phyloP scores from a whole-genome alignment of 2,797 vertebrate species.

The Tarsius wallacei region DNA sequence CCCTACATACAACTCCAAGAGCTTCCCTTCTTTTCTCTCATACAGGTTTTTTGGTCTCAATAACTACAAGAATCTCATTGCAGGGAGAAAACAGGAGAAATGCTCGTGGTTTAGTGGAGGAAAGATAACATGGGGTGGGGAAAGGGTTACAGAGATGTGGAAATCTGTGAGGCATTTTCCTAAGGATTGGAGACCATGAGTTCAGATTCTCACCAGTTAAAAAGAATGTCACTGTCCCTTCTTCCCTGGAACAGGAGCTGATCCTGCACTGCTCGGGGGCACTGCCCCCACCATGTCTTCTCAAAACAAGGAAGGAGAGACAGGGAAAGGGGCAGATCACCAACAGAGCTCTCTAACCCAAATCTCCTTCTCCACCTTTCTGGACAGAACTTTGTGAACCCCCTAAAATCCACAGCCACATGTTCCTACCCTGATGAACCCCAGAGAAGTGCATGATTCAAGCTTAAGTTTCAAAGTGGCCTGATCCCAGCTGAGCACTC shows the following conservation, averaged over 20 bases:
- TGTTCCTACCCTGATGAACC: background rate
- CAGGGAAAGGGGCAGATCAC: background rate
- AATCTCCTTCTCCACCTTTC: background rate
- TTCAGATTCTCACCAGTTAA: background rate
- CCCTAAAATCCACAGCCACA: background rate
- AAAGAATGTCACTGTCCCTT: background rate
- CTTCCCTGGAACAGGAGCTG: background rate
- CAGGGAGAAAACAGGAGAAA: constrained; percentile 22
- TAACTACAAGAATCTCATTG: background rate
- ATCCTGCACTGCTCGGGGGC: background rate
- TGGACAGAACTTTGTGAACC: background rate
- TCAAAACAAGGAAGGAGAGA: background rate
- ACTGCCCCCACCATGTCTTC: background rate
- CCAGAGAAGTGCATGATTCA: background rate
- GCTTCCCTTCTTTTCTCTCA: background rate
- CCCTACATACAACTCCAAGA: background rate
- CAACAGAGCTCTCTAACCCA: background rate
- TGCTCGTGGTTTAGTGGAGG: background rate
- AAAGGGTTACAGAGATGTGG: accelerated
- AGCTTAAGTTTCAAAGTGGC: background rate
- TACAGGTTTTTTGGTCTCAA: background rate
- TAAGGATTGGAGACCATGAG: background rate
- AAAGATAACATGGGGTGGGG: background rate
- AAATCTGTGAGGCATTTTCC: background rate
- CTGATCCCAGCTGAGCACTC: background rate